These are phyloP conservation scores for Chrysopa pallens DNA, from an alignment of 1,140 invertebrate genomes.

Conservation along the genomic window DNA sequence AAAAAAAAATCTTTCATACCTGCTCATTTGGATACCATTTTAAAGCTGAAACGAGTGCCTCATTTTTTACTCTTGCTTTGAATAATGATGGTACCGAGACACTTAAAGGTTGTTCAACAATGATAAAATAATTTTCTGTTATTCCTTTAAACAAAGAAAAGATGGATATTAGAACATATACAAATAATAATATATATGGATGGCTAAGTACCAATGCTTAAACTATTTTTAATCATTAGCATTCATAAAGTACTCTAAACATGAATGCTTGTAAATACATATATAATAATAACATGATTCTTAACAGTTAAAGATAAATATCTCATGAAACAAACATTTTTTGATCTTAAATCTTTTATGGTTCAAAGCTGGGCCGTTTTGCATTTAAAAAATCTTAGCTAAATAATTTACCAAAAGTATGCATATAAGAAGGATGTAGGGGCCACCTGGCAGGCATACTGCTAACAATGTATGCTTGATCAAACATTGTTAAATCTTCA, in stretches of 20 bases:
- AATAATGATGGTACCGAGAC: constrained; percentile 43
- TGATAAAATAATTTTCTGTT: constrained; percentile 65
- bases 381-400: background rate
- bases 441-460: constrained; percentile 51
- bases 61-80: constrained; percentile 34
- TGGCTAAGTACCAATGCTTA: too few species aligned
- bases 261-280: too few species aligned
- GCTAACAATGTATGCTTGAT: constrained; percentile 46
- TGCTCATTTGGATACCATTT: constrained; percentile 50
- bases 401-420: constrained; percentile 51
- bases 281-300: too few species aligned
- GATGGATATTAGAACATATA: background rate
- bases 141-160: constrained; percentile 25
- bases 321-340: too few species aligned
- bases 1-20: background rate
- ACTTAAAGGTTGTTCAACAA: constrained; percentile 65
- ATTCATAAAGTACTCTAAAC: too few species aligned
- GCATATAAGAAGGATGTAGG: constrained; percentile 69
- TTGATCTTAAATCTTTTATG: too few species aligned
- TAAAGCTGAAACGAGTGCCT: constrained; percentile 39
- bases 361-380: too few species aligned
- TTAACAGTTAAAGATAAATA: too few species aligned
- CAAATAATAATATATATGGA: background rate
- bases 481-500: constrained; percentile 37
- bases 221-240: too few species aligned